Percentiles rank a stretch among this genome's conserved stretches.
These are phyloP conservation scores for Gisinianus flammeolus DNA, from an alignment of 2,888 invertebrate genomes.

Conservation along the genomic window DNA sequence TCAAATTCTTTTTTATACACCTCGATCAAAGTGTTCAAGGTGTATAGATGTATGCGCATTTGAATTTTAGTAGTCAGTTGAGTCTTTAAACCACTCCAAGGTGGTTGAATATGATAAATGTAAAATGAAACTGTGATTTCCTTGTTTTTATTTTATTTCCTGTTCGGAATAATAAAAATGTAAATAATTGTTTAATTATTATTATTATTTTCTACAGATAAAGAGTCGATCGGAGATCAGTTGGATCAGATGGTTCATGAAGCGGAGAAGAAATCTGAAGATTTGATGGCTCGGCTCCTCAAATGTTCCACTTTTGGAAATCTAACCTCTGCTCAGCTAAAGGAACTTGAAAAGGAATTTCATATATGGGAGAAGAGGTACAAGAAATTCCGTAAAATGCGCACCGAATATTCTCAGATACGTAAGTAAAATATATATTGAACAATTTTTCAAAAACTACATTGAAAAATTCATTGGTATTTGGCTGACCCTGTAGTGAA, in stretches of 20 bases:
- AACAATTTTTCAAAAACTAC: too few species aligned
- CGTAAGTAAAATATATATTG: constrained; percentile 63
- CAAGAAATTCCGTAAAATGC: constrained; percentile 78
- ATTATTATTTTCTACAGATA: constrained; percentile 67
- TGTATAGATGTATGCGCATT: too few species aligned
- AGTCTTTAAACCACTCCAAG: too few species aligned
- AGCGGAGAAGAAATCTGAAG: constrained; percentile 76
- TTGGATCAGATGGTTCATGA: constrained; percentile 77
- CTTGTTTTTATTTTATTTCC: background rate
- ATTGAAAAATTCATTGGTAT: too few species aligned
- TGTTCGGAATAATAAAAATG: too few species aligned
- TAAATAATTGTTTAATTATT: background rate
- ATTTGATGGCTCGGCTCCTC: constrained; percentile 54
- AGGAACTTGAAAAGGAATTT: constrained; percentile 79
- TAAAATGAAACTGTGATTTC: background rate
- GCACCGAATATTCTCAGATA: constrained; percentile 86
- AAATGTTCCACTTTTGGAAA: constrained; percentile 56
- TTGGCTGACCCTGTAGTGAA: too few species aligned
- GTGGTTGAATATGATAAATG: too few species aligned
- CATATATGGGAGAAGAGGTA: constrained; percentile 87
- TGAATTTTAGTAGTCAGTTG: too few species aligned
- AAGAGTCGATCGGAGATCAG: constrained; percentile 78
- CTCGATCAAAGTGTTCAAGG: too few species aligned
- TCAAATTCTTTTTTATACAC: too few species aligned
- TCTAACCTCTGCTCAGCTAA: constrained; percentile 55